Evolutionary conservation across 1,140 invertebrate species (phyloP), one percentile per base, ranked within the genome.

Genomic region (Tenebrio molitor): DNA sequence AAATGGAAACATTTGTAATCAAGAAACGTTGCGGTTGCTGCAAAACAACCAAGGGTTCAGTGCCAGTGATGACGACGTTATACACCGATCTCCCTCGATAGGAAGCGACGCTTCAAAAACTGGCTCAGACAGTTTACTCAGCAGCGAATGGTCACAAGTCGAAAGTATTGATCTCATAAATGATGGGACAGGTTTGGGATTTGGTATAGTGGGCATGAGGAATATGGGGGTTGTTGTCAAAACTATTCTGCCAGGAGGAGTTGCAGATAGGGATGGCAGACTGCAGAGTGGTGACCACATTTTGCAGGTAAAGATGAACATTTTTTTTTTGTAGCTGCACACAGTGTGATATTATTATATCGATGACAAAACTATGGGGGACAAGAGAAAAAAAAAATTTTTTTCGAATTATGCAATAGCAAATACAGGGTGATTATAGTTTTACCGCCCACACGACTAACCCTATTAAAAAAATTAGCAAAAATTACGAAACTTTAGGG

Each of bases 151-250:
- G 94, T 95, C 94, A 17, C 95, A 98, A 86, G 93, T 98, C 77
- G 96, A 98, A 88, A 93, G 95, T 69, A 96, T 98, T 76, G 95
- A 97, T 81, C 86, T 98, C 64, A 90, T 97, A 17, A 98, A 98
- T 84, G 96, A 98, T 89, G 96, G 96, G 21, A 95, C 94, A 76
- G 96, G 96, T 29, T 89, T 98, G 78, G 97, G 97, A 36, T 99
- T 99, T 86, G 97, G 97, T 76, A 98, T 99, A 77, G 97, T 99
- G 80, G 97, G 97, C 14, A 97, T 97, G 19, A 89, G 95, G 74
- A 97, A 94, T 74, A 97, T 96, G 71, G 97, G 97, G 14, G 97
- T 99, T 33, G 96, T 99, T 70, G 96, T 99, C 0, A 99, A 99
- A 83, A 98, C 97, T 7, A 98, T 99, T 73, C 85, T 99, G 39